Conservation (phyloP, 2,888 invertebrate genomes). For the Ennomos erosarius region DNA sequence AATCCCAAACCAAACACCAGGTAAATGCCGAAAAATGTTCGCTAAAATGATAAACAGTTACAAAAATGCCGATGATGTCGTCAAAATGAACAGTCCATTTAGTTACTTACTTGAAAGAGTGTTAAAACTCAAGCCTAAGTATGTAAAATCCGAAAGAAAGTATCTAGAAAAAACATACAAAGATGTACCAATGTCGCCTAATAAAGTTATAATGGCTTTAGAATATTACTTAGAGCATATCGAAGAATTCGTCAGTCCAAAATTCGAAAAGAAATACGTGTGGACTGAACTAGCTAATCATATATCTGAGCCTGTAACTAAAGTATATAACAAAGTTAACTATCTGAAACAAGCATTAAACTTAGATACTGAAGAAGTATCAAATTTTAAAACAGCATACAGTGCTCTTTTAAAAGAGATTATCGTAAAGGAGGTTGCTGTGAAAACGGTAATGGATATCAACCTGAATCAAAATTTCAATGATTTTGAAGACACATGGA, state of each 20-base stretch:
- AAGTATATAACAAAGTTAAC: constrained; percentile 70
- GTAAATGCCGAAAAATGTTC: constrained; percentile 67
- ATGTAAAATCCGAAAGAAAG: constrained; percentile 51
- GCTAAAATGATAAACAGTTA: constrained; percentile 61
- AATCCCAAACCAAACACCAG: constrained; percentile 56
- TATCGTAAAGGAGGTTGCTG: constrained; percentile 54
- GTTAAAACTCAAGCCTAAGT: constrained; percentile 60
- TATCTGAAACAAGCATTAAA: constrained; percentile 67
- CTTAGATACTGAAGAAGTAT: constrained; percentile 48
- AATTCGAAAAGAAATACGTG: constrained; percentile 69
- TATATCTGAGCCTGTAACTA: constrained; percentile 59
- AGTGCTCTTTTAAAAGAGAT: constrained; percentile 59
- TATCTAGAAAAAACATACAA: constrained; percentile 55
- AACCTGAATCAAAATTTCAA: constrained; percentile 45
- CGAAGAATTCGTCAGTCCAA: constrained; percentile 71
- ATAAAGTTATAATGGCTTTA: constrained; percentile 63
- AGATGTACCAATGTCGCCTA: constrained; percentile 58
- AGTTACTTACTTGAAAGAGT: constrained; percentile 61
- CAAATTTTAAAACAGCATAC: constrained; percentile 48
- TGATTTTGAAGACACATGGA: constrained; percentile 59
- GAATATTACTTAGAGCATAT: constrained; percentile 69
- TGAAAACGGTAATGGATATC: constrained; percentile 56
- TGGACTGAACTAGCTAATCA: constrained; percentile 70
- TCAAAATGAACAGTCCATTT: constrained; percentile 48
- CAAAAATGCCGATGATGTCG: constrained; percentile 44